A percentile compares a stretch with the other conserved stretches of the same genome.
Evolutionary conservation across 2,888 invertebrate genomes (phyloP).

Genomic region (Plagodis dolabraria): DNA sequence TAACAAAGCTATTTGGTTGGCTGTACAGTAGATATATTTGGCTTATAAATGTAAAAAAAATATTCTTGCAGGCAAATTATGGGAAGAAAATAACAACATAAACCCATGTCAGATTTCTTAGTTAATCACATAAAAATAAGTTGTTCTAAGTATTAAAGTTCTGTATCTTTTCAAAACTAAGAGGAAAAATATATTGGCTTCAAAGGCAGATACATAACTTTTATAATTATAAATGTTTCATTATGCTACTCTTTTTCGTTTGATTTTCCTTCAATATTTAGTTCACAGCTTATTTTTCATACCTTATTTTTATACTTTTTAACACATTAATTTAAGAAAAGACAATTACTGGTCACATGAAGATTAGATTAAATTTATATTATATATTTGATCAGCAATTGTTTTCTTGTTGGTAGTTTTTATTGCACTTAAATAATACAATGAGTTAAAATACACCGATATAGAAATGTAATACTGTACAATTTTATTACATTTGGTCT

Average conservation of each 20-base stretch:
- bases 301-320: constrained; percentile 45
- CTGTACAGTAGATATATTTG: constrained; percentile 78
- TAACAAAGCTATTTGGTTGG: constrained; percentile 68
- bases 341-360: constrained; percentile 49
- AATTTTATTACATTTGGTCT: constrained; percentile 6
- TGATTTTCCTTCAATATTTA: constrained; percentile 53
- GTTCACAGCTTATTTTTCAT: constrained; percentile 78
- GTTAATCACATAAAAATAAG: constrained; percentile 79
- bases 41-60: constrained; percentile 65
- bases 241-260: constrained; percentile 48
- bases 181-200: constrained; percentile 16
- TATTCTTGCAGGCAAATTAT: constrained; percentile 45
- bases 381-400: constrained; percentile 43
- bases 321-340: constrained; percentile 62
- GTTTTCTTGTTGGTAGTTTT: constrained; percentile 50
- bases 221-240: constrained; percentile 31
- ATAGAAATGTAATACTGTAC: not conserved
- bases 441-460: constrained; percentile 22
- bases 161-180: constrained; percentile 46
- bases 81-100: constrained; percentile 45
- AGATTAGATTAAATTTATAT: constrained; percentile 8
- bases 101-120: constrained; percentile 54
- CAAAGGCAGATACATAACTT: constrained; percentile 40
- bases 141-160: constrained; percentile 65
- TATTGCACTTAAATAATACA: constrained; percentile 46